Evolutionary conservation across 92 coral and sea anemone genomes (phyloP).

Genomic region (Parazoanthus darwini): DNA sequence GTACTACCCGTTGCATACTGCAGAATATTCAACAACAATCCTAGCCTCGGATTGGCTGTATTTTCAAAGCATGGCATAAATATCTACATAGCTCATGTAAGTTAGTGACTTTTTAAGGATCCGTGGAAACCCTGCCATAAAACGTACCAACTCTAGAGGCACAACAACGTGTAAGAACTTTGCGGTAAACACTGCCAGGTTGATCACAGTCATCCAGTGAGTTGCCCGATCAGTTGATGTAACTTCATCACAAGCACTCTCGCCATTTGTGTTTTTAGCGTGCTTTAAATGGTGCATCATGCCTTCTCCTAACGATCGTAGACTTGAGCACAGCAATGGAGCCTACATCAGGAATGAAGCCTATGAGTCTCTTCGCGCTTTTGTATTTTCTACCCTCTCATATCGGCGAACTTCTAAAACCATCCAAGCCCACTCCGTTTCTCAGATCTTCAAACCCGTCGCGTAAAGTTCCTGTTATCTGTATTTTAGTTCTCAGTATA

Average conservation of each 20-base stretch:
- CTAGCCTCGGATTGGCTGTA: too few relatives aligned
- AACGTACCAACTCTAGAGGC: constrained; percentile 73
- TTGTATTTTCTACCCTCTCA: neutral
- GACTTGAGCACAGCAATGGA: constrained; percentile 47
- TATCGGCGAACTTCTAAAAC: neutral
- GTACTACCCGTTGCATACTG: too few relatives aligned
- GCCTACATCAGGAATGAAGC: constrained; percentile 49
- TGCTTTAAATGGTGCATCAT: constrained; percentile 67
- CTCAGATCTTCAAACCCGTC: too few relatives aligned
- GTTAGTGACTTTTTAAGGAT: too few relatives aligned
- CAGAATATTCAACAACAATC: too few relatives aligned
- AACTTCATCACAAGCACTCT: neutral
- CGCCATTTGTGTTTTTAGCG: constrained; percentile 38
- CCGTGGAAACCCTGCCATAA: neutral
- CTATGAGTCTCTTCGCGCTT: neutral
- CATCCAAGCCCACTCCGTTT: too few relatives aligned
- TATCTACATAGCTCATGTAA: too few relatives aligned
- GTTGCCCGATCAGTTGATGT: constrained; percentile 33
- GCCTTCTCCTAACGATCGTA: constrained; percentile 73
- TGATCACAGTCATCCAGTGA: constrained; percentile 77
- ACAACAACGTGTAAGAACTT: constrained; percentile 74
- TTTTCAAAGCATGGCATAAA: too few relatives aligned
- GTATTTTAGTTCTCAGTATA: too few relatives aligned
- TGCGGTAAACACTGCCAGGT: constrained; percentile 66
- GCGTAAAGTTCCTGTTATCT: too few relatives aligned